phyloP scores from a whole-genome alignment of 1,140 invertebrate species.

The Drosophila ananassae region DNA sequence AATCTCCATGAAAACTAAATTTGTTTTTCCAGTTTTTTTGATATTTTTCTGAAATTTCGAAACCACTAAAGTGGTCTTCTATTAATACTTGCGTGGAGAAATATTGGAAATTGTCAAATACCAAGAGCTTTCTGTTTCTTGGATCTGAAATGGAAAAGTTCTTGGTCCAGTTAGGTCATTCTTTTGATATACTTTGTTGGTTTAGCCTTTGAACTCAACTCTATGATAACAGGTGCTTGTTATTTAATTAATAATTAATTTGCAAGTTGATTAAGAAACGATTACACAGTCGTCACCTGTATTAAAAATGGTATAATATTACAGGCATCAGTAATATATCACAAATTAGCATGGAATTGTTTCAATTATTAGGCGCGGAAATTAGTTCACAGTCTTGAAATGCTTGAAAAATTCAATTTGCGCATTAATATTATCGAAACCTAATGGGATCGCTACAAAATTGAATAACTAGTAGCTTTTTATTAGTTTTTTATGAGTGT shows the following conservation, averaged over 20 bases:
- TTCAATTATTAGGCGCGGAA: conserved; percentile 21
- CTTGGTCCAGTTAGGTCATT: neutral
- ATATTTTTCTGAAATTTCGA: neutral
- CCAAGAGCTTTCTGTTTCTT: conserved; percentile 2
- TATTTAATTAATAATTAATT: neutral
- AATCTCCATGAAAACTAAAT: neutral
- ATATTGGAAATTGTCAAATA: conserved; percentile 5
- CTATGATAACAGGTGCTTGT: conserved; percentile 8
- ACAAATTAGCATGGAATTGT: conserved; percentile 10
- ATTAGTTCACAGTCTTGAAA: conserved; percentile 20
- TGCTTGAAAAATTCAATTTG: conserved; percentile 10
- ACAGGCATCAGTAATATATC: conserved; percentile 1
- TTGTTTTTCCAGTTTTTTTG: neutral
- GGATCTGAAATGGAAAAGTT: conserved; percentile 5
- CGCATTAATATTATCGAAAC: conserved; percentile 17
- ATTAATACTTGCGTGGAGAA: neutral
- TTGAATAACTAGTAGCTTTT: neutral
- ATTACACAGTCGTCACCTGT: neutral
- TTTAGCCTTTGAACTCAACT: too few relatives aligned
- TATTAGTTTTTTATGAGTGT: conserved; percentile 18
- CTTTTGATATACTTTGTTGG: neutral
- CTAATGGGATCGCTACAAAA: conserved; percentile 9
- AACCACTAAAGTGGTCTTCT: neutral
- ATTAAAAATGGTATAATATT: neutral
- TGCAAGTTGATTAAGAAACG: neutral